These are phyloP conservation scores for Teleiodes luculella DNA, from an alignment of 2,888 invertebrate species.

Conservation along the genomic window DNA sequence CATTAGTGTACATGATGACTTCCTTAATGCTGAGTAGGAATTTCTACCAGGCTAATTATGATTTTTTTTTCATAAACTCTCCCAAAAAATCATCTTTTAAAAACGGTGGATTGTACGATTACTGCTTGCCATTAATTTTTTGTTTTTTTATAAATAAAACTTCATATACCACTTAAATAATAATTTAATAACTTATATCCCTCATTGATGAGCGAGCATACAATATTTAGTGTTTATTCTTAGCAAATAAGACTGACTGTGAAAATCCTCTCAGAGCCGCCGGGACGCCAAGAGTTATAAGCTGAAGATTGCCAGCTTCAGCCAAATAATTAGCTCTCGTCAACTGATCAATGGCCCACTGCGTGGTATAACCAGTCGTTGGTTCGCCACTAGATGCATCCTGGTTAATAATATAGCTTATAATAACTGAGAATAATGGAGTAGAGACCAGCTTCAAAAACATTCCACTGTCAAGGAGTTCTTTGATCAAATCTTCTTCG, in stretches of 20 bases:
- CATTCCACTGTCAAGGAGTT: slow-evolving; percentile 56
- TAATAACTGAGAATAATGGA: slow-evolving; percentile 48
- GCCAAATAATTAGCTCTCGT: slow-evolving; percentile 47
- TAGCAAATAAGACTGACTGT: slow-evolving; percentile 45
- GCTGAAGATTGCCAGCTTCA: slow-evolving; percentile 62
- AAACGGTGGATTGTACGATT: too few relatives aligned
- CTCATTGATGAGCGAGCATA: neutral
- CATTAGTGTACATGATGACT: too few relatives aligned
- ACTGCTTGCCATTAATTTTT: neutral
- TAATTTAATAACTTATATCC: slow-evolving; percentile 27
- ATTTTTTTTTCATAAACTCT: too few relatives aligned
- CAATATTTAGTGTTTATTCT: slow-evolving; percentile 12
- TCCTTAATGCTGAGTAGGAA: too few relatives aligned
- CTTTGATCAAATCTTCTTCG: slow-evolving; percentile 56
- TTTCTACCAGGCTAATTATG: too few relatives aligned
- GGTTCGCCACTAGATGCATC: slow-evolving; percentile 31
- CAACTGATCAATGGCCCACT: slow-evolving; percentile 54
- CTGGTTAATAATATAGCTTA: slow-evolving; percentile 48
- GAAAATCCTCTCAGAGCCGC: slow-evolving; percentile 56
- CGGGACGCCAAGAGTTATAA: slow-evolving; percentile 51
- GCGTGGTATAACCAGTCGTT: slow-evolving; percentile 36
- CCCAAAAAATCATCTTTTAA: too few relatives aligned
- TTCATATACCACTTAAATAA: neutral
- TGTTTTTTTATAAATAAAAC: neutral
- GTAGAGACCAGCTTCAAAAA: slow-evolving; percentile 57